Conservation (phyloP, 2,888 invertebrate species). For the Phymatocera aterrima region DNA sequence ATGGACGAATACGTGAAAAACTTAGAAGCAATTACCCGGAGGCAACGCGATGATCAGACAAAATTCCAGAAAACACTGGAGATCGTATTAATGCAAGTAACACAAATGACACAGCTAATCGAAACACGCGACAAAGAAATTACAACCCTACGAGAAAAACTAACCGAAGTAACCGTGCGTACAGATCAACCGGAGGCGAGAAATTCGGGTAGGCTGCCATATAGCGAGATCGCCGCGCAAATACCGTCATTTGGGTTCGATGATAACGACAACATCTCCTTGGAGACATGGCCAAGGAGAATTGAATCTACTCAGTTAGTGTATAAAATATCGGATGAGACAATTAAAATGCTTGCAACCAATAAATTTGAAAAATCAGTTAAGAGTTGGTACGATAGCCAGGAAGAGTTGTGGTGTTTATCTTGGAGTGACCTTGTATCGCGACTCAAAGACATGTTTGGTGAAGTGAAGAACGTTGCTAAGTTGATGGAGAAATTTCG, state of each 20-base stretch:
- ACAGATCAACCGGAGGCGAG: neutral
- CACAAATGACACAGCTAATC: conserved; percentile 5
- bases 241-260: neutral
- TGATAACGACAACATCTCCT: conserved; percentile 7
- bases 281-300: conserved; percentile 33
- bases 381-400: conserved; percentile 32
- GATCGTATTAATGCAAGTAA: neutral
- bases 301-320: neutral
- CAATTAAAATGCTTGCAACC: conserved; percentile 35
- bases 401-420: neutral
- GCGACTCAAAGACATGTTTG: conserved; percentile 25
- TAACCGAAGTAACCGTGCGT: neutral
- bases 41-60: conserved; percentile 4
- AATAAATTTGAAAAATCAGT: conserved; percentile 31
- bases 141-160: neutral
- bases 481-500: conserved; percentile 33
- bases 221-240: conserved; percentile 3
- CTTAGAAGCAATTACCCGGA: neutral
- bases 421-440: conserved; percentile 14
- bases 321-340: conserved; percentile 25
- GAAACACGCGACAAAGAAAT: conserved; percentile 16
- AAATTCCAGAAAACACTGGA: neutral
- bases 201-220: neutral
- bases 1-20: neutral
- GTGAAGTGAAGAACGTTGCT: conserved; percentile 13